These are phyloP conservation scores for Neotoma lepida DNA, from an alignment of 2,113 vertebrate genomes.

Conservation along the genomic window DNA sequence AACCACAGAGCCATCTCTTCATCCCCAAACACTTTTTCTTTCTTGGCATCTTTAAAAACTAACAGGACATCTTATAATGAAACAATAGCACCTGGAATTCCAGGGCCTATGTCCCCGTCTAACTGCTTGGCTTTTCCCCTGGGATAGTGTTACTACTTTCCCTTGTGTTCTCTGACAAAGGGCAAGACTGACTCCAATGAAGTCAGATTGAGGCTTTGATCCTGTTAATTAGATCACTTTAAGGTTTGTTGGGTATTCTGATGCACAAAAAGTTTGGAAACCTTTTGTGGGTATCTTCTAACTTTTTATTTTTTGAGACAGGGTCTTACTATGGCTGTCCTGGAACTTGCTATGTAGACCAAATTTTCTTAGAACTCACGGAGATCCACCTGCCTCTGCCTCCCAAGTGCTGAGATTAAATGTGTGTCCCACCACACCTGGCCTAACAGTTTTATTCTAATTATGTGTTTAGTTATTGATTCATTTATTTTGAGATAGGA, in stretches of 20 bases:
- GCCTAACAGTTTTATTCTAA: background rate
- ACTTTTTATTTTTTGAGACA: background rate
- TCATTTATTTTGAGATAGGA: background rate
- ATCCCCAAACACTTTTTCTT: too few species aligned
- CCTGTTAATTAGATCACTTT: slow-evolving; percentile 45
- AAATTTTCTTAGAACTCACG: background rate
- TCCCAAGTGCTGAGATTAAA: background rate
- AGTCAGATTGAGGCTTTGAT: slow-evolving; percentile 21
- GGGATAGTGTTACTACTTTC: background rate
- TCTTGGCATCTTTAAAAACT: too few species aligned
- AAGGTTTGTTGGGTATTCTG: background rate
- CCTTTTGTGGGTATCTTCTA: background rate
- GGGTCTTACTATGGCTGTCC: background rate
- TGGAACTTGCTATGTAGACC: background rate
- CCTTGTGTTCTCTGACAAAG: background rate
- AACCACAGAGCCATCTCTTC: too few species aligned
- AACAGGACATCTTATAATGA: background rate
- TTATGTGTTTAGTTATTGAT: background rate
- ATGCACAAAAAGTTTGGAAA: background rate
- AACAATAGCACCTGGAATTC: background rate
- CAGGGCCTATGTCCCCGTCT: background rate
- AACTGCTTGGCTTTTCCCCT: background rate
- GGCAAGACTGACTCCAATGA: background rate
- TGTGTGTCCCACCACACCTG: background rate
- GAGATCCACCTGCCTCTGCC: background rate